Base-by-base conservation (phyloP, 2,797 vertebrate species). In the Merluccius polli region DNA sequence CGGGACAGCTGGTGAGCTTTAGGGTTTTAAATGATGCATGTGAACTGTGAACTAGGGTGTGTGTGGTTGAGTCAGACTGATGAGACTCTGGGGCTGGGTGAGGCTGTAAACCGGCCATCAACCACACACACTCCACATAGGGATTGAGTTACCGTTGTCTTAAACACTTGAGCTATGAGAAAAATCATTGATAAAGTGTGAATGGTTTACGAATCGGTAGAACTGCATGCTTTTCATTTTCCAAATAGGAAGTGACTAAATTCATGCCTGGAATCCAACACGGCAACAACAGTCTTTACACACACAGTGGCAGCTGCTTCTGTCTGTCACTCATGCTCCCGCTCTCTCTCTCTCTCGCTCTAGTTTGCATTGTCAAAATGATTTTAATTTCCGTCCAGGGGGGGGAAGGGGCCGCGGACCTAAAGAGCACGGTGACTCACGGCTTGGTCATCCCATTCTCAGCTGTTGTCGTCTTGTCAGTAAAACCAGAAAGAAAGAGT, bases 301-400 rank as follows among this genome's bases (percentile, higher is more conserved):
- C n/a, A 48, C 72, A n/a, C 52, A 71, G 79, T 76, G 80, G 81
- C 92, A 92, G 91, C 91, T 92, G 91, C 85, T 85, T 89, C 85
- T 83, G 84, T 87, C 87, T 67, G 69, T 87, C 81, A 78, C 63
- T 79, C 32, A 24, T 41, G 21, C 65, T 70, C 36, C 41, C 32
- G 32, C 72, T 59, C 36, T 73, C 70, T 33, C 30, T 59, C 71
- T 35, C 30, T 52, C 63, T 69, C 36, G 59, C 70, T 73, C 86
- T 80, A 70, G 74, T 73, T 0, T 77, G 32, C 35, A 76, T 76
- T 82, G 75, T 65, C 76, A 72, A 68, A 52, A 44, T 48, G 44
- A 33, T 15, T 72, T 69, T 18, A n/a, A 63, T 30, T 6, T 3
- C 24, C 82, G 70, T 70, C 68, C 72, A n/a, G n/a, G 11, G 63